Evolutionary conservation across 2,797 vertebrate genomes (phyloP), one percentile per base, ranked within the genome.

Genomic region (Hylomyscus alleni): DNA sequence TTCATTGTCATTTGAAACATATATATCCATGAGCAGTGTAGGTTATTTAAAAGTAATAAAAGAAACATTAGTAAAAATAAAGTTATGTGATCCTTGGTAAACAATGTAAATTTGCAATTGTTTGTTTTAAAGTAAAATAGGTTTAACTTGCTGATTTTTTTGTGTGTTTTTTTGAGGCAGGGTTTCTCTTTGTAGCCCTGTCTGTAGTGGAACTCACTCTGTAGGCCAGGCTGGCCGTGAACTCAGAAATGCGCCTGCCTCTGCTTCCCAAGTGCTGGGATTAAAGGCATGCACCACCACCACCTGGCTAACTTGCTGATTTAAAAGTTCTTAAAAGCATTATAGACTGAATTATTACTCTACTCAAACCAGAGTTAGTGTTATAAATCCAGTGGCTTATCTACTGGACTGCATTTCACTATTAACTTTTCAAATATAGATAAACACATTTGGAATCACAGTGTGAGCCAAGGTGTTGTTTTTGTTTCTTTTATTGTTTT

Each of bases 31-130:
- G 44, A 24, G 6, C 20, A 69, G 6, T n/a, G 12, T 69, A n/a
- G 10, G n/a, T 52, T 52, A 67, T 15, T 67, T 34, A 83, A 60
- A 84, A 29, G 72, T 4, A 94, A n/a, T 54, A 77, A 17, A 58
- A 93, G 20, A 93, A 69, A 76, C n/a, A 15, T 4, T 12, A 95
- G 26, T 26, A 95, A 76, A 96, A 92, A 44, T 72, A 13, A 87
- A 77, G 2, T 52, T 10, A 3, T 91, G 0, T 0, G 4, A 6
- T 87, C 34, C 19, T 92, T 52, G 69, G 3, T 73, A 91, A 96
- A 77, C 76, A 2, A 60, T 15, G 54, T 77, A 77, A 91, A 83
- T 14, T 31, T 26, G 8, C 6, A 15, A 15, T 40, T 34, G 6
- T 62, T 92, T 88, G 0, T 80, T 92, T 44, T 37, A 91, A 95